These are phyloP conservation scores for Listronotus bonariensis DNA, from an alignment of 1,140 invertebrate genomes.

Conservation along the genomic window DNA sequence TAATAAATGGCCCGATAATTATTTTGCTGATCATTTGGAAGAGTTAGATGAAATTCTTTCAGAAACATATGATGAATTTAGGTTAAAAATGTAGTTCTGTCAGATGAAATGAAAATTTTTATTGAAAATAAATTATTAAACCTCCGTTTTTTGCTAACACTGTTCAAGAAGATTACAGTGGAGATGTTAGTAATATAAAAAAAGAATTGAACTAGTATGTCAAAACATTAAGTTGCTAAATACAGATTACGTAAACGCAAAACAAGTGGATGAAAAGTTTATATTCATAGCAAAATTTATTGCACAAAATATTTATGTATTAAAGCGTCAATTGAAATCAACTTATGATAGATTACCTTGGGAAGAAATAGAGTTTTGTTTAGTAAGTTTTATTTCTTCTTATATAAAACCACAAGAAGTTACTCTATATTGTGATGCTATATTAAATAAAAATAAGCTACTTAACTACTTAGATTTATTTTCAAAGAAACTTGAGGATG, in stretches of 20 bases:
- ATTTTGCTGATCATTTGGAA: no score
- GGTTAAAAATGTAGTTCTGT: neutral
- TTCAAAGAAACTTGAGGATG: conserved; percentile 17
- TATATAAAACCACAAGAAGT: conserved; percentile 32
- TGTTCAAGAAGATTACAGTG: neutral
- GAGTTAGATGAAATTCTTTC: no score
- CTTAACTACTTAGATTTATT: conserved; percentile 21
- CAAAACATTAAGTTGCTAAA: neutral
- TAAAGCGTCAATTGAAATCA: neutral
- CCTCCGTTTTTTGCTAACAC: neutral
- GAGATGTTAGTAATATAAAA: neutral
- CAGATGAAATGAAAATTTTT: conserved; percentile 5
- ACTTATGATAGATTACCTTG: conserved; percentile 25
- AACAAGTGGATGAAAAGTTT: neutral
- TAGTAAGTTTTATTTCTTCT: conserved; percentile 15
- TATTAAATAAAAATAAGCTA: conserved; percentile 28
- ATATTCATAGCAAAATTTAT: neutral
- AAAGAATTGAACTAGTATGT: conserved; percentile 2
- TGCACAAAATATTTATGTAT: neutral
- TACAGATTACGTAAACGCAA: neutral
- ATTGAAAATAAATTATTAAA: conserved; percentile 6
- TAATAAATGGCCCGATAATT: no score
- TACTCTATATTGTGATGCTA: conserved; percentile 28
- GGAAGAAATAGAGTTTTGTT: neutral
- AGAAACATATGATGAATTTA: no score